These are phyloP conservation scores for Bombus pyrosoma DNA, from an alignment of 1,140 invertebrate genomes.

Conservation along the genomic window DNA sequence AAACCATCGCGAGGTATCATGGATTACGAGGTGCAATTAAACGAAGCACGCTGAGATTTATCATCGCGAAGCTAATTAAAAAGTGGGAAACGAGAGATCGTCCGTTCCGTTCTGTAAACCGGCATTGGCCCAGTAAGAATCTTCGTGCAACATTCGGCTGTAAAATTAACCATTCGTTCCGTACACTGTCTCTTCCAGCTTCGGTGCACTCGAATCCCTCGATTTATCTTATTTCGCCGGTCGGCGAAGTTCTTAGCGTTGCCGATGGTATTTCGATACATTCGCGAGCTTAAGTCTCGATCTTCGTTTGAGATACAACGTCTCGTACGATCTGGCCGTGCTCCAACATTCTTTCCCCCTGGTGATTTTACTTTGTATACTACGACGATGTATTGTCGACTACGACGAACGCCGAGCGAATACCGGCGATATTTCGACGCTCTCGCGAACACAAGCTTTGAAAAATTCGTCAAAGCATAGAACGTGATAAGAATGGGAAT, in stretches of 20 bases:
- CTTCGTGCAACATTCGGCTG: slow-evolving; percentile 61
- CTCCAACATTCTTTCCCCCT: not conserved
- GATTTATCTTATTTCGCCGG: slow-evolving; percentile 18
- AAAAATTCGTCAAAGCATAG: not conserved
- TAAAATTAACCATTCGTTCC: slow-evolving; percentile 40
- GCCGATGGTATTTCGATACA: not conserved
- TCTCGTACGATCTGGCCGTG: not conserved
- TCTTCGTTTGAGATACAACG: slow-evolving; percentile 11
- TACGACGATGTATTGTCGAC: too few relatives aligned
- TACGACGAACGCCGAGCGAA: not conserved
- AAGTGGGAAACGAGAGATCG: slow-evolving; percentile 79
- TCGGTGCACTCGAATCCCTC: not conserved
- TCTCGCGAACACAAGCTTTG: not conserved
- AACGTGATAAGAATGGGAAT: not conserved
- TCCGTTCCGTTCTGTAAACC: slow-evolving; percentile 80
- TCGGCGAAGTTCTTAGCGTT: not conserved
- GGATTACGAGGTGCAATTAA: slow-evolving; percentile 68
- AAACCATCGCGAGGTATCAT: not conserved
- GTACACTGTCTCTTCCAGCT: not conserved
- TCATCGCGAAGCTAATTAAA: slow-evolving; percentile 76
- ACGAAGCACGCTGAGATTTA: slow-evolving; percentile 72
- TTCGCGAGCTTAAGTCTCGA: slow-evolving; percentile 14
- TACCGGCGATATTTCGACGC: not conserved
- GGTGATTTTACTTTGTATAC: not conserved
- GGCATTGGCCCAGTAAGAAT: slow-evolving; percentile 55